A percentile compares a stretch with the other conserved stretches of the same genome.
Conservation (phyloP, 1,140 invertebrate species). For the Cotesia chilonis region DNA sequence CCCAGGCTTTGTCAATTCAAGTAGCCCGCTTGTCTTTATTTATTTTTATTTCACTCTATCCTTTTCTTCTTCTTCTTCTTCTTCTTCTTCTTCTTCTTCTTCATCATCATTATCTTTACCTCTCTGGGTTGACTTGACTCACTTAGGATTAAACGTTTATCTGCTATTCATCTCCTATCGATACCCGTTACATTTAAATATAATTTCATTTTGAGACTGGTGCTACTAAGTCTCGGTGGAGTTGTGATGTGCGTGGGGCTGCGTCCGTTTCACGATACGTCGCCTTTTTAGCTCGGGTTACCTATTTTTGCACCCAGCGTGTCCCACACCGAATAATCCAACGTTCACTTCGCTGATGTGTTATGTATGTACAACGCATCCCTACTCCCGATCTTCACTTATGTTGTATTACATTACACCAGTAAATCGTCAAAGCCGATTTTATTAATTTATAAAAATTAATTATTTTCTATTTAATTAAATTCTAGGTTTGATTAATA, state of each 20-base stretch:
- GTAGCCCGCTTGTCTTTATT: conserved; percentile 20
- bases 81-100: conserved; percentile 21
- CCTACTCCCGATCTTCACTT: conserved; percentile 3
- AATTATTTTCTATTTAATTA: too few relatives aligned
- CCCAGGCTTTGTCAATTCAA: conserved; percentile 25
- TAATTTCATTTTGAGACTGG: too few relatives aligned
- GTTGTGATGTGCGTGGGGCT: neutral
- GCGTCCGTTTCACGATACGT: conserved; percentile 20
- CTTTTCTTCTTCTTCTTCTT: conserved; percentile 33
- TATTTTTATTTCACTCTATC: conserved; percentile 24
- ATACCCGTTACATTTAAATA: too few relatives aligned
- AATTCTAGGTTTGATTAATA: too few relatives aligned
- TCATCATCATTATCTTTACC: conserved; percentile 35
- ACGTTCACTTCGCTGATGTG: neutral
- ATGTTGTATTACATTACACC: neutral
- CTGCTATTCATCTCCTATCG: too few relatives aligned
- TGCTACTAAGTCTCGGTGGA: too few relatives aligned
- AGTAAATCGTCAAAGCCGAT: too few relatives aligned
- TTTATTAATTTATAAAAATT: too few relatives aligned
- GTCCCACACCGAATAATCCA: conserved; percentile 10
- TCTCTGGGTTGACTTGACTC: neutral
- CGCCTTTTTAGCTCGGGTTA: conserved; percentile 33
- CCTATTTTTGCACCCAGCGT: conserved; percentile 34
- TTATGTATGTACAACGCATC: conserved; percentile 5
- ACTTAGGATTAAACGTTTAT: too few relatives aligned